Percentiles rank a stretch among this genome's conserved stretches.
phyloP scores from a whole-genome alignment of 2,113 vertebrate species.

The Microcebus ravelobensis region DNA sequence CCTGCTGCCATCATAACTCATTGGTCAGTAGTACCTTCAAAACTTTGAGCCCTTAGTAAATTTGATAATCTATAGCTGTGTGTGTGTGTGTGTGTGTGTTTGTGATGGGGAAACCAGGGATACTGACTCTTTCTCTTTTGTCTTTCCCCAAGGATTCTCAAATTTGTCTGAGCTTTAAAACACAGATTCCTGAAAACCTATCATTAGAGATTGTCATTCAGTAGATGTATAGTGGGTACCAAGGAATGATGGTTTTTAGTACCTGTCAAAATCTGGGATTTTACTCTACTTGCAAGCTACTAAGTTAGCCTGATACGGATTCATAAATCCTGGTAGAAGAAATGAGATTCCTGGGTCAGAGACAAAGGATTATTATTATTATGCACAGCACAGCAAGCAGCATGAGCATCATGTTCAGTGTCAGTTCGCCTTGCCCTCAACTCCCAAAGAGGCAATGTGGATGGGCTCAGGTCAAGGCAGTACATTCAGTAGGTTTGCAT shows the following conservation, averaged over 20 bases:
- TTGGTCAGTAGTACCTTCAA: neutral
- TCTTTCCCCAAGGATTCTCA: neutral
- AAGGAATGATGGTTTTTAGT: neutral
- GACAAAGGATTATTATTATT: neutral
- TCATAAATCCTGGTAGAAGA: neutral
- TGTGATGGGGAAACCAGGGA: neutral
- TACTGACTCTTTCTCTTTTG: neutral
- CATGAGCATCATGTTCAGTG: neutral
- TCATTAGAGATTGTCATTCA: neutral
- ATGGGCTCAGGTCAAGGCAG: neutral
- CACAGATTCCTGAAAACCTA: neutral
- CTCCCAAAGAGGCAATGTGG: too few species aligned
- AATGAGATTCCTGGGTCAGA: neutral
- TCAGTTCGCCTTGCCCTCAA: neutral
- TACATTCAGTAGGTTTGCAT: neutral
- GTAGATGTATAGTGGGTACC: neutral
- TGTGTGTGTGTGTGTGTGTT: neutral
- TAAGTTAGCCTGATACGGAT: neutral
- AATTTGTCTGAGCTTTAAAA: neutral
- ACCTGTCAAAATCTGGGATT: neutral
- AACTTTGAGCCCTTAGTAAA: neutral
- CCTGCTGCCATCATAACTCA: neutral
- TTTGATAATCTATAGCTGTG: neutral
- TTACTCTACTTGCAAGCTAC: neutral
- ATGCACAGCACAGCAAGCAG: neutral